These are phyloP conservation scores for Athalia rosae DNA, from an alignment of 2,888 invertebrate genomes.

Conservation along the genomic window DNA sequence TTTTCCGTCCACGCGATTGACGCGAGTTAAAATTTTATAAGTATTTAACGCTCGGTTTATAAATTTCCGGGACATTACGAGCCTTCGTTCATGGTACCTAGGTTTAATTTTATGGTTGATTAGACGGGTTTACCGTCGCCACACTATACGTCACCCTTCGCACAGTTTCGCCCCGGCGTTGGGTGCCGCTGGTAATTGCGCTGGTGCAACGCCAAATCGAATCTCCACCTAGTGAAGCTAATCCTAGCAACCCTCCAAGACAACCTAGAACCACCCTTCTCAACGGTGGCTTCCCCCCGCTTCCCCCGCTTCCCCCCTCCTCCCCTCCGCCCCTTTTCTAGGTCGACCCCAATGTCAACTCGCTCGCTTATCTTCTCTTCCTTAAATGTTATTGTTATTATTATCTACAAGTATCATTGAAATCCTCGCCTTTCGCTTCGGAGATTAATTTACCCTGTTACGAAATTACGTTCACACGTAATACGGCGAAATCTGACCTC, in stretches of 20 bases:
- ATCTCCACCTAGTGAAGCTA: conserved; percentile 38
- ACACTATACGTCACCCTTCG: conserved; percentile 40
- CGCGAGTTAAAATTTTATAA: too few relatives aligned
- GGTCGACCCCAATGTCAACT: not conserved
- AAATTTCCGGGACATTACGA: not conserved
- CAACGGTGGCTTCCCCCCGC: not conserved
- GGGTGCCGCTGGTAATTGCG: conserved; percentile 43
- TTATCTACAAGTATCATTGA: too few relatives aligned
- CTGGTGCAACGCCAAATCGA: conserved; percentile 44
- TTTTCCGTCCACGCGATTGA: too few relatives aligned
- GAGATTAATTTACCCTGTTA: too few relatives aligned
- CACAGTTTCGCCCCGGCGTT: conserved; percentile 1
- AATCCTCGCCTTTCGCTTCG: too few relatives aligned
- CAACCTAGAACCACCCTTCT: conserved; percentile 21
- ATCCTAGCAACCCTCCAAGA: conserved; percentile 41
- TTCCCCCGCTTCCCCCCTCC: not conserved
- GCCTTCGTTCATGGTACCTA: not conserved
- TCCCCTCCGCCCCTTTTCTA: not conserved
- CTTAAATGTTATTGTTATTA: too few relatives aligned
- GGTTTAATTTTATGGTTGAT: conserved; percentile 48
- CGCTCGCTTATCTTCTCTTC: too few relatives aligned
- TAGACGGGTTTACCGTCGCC: conserved; percentile 46
- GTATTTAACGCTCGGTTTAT: not conserved
- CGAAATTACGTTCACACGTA: too few relatives aligned
- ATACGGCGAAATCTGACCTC: too few relatives aligned